Base-by-base conservation (phyloP, 2,113 vertebrate species). In the Sorex fumeus region DNA sequence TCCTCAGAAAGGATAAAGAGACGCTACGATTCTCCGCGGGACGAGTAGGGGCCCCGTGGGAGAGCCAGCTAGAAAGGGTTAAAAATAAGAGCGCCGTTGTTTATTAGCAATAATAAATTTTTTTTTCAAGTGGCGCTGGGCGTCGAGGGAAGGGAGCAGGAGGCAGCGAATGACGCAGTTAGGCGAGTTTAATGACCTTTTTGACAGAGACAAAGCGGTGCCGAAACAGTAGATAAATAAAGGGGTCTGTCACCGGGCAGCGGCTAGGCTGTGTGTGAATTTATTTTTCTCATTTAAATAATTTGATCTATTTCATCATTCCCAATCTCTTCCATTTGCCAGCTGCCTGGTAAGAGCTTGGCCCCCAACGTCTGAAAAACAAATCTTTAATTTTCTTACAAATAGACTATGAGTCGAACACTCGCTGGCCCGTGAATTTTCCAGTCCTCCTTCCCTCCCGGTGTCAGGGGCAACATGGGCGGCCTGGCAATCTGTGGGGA, bases 221-320 rank as follows among this genome's bases (percentile, higher is more conserved):
- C 94, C 8, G 43, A 95, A 96, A 95, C 87, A 92, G 96, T 96
- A 96, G 95, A 97, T 96, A 96, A 96, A 97, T 96, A 94, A 95
- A 95, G 88, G 92, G 94, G 84, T 95, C 93, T 95, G 96, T 96
- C 96, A 94, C 94, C 70, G 19, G 74, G 88, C 93, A 88, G 93
- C 96, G 84, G 94, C 92, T 93, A 97, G 96, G 95, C 88, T 95
- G 88, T 84, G 93, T 96, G 94, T 91, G 96, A 74, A 96, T 96
- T 97, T 94, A 97, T 96, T 97, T 97, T 97, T 94, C 96, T 96
- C 95, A 95, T 97, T 97, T 96, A 96, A 97, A 96, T 96, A 96
- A 95, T 95, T 96, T 93, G 86, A 95, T 95, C 94, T 91, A 87
- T 92, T 95, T 89, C 74, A 82, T 97, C 94, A 93, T 95, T 95